phyloP scores from a whole-genome alignment of 1,140 invertebrate species.

The Papilio xuthus region DNA sequence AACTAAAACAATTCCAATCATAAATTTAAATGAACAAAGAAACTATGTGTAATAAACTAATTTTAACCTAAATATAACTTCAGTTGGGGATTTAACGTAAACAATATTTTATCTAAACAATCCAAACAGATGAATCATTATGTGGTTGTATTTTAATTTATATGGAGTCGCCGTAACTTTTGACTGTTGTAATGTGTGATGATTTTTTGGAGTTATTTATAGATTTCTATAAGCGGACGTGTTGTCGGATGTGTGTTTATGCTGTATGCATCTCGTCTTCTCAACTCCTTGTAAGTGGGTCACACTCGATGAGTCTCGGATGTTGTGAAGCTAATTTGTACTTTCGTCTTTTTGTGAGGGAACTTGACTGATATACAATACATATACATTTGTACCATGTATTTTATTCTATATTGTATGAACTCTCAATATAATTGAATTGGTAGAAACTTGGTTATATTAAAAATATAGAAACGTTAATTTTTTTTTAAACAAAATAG shows the following conservation, averaged over 20 bases:
- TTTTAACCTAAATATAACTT: neutral
- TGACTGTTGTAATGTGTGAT: slow-evolving; percentile 43
- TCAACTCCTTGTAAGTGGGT: slow-evolving; percentile 37
- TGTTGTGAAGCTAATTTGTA: slow-evolving; percentile 16
- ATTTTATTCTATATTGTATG: neutral
- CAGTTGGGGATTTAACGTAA: neutral
- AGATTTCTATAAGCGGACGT: slow-evolving; percentile 55
- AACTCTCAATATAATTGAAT: neutral
- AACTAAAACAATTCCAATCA: neutral
- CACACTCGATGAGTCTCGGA: slow-evolving; percentile 10
- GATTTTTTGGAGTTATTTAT: slow-evolving; percentile 66
- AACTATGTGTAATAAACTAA: neutral
- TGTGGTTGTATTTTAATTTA: neutral
- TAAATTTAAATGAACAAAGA: slow-evolving; percentile 17
- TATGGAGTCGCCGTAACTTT: neutral
- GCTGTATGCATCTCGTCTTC: slow-evolving; percentile 49
- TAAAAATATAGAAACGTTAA: too few relatives aligned
- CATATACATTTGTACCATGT: neutral
- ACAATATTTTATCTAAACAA: slow-evolving; percentile 25
- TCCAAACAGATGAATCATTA: slow-evolving; percentile 18
- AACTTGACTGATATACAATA: neutral
- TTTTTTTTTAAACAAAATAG: neutral
- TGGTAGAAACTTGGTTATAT: neutral
- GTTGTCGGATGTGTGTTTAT: slow-evolving; percentile 41
- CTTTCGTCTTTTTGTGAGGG: neutral